Evolutionary conservation across 2,888 invertebrate genomes (phyloP), one percentile per base, ranked within the genome.

Genomic region (Zygaena filipendulae): DNA sequence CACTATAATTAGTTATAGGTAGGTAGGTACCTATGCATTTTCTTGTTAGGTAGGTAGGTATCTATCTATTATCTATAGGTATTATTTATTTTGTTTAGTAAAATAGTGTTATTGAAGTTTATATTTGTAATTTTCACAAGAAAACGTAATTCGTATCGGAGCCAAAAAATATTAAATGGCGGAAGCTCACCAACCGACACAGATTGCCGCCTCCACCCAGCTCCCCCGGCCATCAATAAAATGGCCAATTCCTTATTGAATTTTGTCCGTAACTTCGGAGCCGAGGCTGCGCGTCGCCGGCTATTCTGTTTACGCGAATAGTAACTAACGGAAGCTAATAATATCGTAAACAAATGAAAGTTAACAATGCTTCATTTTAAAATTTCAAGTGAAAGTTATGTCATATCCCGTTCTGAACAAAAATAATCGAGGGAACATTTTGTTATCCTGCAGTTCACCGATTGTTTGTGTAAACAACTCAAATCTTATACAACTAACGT

Each of bases 181-280:
- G 68, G 68, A 70, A 72, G 68, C 68, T 72, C 62, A 66, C 67
- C 62, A 52, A 59, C 50, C 55, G 69, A 71, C 16, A 6, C n/a
- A n/a, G n/a, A n/a, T n/a, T n/a, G n/a, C n/a, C n/a, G n/a, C n/a
- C 75, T 71, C 72, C 74, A 66, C 72, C 77, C 75, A 74, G 59
- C 68, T 70, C 75, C 59, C 71, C 75, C 71, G 55, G 68, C 69
- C 75, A 75, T 80, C 79, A 75, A 80, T 80, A 81, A 81, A 81
- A 81, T 81, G 81, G 79, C 80, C 75, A 80, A 77, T 72, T 77
- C 77, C 68, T 67, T 79, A 77, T 75, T 74, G 79, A 74, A 75
- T 77, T 79, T 77, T 74, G 67, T 72, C 59, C 58, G 56, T 55
- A 72, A 74, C 64, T 68, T 68, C 62, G 55, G 56, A 48, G 55